Conservation (phyloP, 2,797 vertebrate genomes). For the Muraenolepis orangiensis region DNA sequence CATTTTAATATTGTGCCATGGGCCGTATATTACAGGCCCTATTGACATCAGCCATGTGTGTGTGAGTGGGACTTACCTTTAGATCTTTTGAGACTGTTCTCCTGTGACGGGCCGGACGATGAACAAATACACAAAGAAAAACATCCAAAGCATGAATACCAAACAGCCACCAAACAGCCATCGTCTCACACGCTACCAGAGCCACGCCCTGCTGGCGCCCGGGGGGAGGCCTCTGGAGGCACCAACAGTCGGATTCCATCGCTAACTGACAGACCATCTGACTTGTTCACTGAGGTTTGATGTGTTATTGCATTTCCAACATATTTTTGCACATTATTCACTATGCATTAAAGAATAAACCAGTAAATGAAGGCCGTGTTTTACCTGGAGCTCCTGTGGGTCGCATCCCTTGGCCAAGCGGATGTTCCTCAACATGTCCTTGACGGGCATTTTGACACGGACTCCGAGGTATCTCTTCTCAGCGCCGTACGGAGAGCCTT, state of each 20-base stretch:
- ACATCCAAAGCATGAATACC: background rate
- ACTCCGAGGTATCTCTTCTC: conserved; percentile 83
- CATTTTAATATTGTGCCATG: too few relatives aligned
- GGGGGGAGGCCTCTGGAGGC: background rate
- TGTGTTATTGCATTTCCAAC: background rate
- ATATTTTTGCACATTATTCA: background rate
- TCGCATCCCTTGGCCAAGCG: conserved; percentile 72
- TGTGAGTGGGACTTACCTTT: conserved; percentile 53
- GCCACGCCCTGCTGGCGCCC: background rate
- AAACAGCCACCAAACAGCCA: background rate
- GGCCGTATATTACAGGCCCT: background rate
- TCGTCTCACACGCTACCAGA: background rate
- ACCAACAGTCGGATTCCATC: background rate
- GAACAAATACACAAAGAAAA: conserved; percentile 14
- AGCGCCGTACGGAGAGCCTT: conserved; percentile 51
- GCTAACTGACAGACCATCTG: background rate
- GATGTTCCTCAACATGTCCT: conserved; percentile 77
- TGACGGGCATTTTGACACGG: conserved; percentile 83
- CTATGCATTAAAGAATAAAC: background rate
- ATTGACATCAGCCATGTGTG: too few relatives aligned
- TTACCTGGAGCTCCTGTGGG: conserved; percentile 65
- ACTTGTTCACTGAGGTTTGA: background rate
- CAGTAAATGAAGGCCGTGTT: background rate
- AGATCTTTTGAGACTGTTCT: conserved; percentile 37
- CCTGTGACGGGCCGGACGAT: conserved; percentile 32